Evolutionary conservation across 2,797 vertebrate genomes (phyloP).

Genomic region (Catamblyrhynchus diadema): DNA sequence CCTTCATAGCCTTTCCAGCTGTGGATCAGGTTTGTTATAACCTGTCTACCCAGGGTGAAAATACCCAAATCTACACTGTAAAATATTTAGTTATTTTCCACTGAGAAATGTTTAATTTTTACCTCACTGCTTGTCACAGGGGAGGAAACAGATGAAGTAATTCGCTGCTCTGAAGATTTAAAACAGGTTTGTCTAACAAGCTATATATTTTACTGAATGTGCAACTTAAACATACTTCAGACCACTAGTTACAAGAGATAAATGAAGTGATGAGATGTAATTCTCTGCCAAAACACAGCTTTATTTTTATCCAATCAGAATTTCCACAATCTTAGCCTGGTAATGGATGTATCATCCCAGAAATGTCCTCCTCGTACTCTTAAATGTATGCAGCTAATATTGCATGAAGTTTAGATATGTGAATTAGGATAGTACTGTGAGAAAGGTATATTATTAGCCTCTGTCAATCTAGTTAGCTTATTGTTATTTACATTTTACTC

Average conservation of each 20-base stretch:
- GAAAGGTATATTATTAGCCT: neutral
- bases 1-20: neutral
- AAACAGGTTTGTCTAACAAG: neutral
- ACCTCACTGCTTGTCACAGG: accelerated
- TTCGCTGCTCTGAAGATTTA: neutral
- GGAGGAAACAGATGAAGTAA: neutral
- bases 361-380: neutral
- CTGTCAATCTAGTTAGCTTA: neutral
- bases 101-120: neutral
- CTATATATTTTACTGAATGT: neutral
- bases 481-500: neutral
- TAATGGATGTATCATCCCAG: neutral
- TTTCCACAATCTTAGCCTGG: neutral
- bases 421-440: neutral
- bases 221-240: neutral
- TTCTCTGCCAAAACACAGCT: neutral
- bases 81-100: neutral
- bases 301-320: neutral
- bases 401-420: neutral
- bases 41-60: neutral
- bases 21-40: neutral
- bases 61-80: neutral
- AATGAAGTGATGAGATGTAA: neutral
- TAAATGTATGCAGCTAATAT: neutral
- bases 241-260: neutral